phyloP scores from a whole-genome alignment of 2,888 invertebrate species.

The Dasypolia templi region DNA sequence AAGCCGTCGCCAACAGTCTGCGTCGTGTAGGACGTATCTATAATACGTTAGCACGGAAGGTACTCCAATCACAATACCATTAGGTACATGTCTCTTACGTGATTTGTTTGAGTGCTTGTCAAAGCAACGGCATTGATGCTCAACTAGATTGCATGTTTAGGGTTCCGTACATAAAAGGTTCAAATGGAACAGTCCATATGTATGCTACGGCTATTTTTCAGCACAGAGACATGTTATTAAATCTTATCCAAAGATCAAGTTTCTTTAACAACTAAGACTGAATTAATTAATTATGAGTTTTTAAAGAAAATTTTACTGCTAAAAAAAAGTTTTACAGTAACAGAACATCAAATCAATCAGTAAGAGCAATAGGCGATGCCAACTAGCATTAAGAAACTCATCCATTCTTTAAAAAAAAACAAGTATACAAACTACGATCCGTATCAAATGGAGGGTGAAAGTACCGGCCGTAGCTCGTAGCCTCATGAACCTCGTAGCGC shows the following conservation, averaged over 20 bases:
- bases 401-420: conserved; percentile 28
- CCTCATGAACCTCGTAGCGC: background rate
- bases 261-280: background rate
- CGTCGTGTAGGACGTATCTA: background rate
- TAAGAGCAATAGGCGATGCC: conserved; percentile 28
- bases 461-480: conserved; percentile 12
- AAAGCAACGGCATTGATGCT: conserved; percentile 15
- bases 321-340: conserved; percentile 12
- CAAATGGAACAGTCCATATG: background rate
- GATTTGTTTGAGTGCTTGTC: conserved; percentile 45
- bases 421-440: background rate
- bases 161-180: background rate
- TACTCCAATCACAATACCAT: conserved; percentile 36
- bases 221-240: background rate
- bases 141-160: conserved; percentile 23
- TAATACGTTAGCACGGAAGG: conserved; percentile 14
- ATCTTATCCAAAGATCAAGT: background rate
- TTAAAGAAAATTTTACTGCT: background rate
- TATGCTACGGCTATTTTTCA: background rate
- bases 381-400: conserved; percentile 30
- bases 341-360: conserved; percentile 8
- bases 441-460: conserved; percentile 44
- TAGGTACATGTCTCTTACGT: conserved; percentile 25
- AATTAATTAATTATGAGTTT: background rate
- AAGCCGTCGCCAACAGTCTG: conserved; percentile 5